A percentile compares a stretch with the other conserved stretches of the same genome.
Evolutionary conservation across 2,113 vertebrate genomes (phyloP).

Genomic region (Channa argus): DNA sequence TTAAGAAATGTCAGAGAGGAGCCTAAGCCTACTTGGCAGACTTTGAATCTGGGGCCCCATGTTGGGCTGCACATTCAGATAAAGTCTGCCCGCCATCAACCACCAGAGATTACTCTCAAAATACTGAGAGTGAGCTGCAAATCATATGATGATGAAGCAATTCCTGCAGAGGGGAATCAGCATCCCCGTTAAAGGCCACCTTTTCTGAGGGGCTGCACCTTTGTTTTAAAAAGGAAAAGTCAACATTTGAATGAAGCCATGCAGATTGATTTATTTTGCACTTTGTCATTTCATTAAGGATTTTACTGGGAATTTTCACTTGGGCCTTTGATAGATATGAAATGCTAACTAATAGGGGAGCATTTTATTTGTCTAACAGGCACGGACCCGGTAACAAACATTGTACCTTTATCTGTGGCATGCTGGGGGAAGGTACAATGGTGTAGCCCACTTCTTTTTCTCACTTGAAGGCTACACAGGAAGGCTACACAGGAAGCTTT

Average conservation of each 20-base stretch:
- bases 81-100: slow-evolving; percentile 45
- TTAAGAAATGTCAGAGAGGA: slow-evolving; percentile 50
- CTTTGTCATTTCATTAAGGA: neutral
- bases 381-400: slow-evolving; percentile 37
- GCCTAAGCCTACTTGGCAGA: slow-evolving; percentile 54
- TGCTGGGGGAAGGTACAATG: slow-evolving; percentile 6
- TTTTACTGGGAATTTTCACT: slow-evolving; percentile 1
- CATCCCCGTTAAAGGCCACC: slow-evolving; percentile 42
- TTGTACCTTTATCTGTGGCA: slow-evolving; percentile 15
- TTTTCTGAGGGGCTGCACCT: slow-evolving; percentile 30
- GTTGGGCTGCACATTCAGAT: slow-evolving; percentile 64
- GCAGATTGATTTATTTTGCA: slow-evolving; percentile 14
- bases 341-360: slow-evolving; percentile 11
- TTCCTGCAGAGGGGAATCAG: slow-evolving; percentile 61
- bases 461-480: slow-evolving; percentile 36
- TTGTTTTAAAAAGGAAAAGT: slow-evolving; percentile 44
- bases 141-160: slow-evolving; percentile 72
- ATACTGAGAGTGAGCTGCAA: slow-evolving; percentile 53
- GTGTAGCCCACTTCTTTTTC: slow-evolving; percentile 43
- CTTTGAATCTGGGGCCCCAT: slow-evolving; percentile 48
- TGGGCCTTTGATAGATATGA: neutral
- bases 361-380: slow-evolving; percentile 13
- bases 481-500: slow-evolving; percentile 18
- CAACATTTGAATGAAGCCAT: slow-evolving; percentile 30
- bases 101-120: slow-evolving; percentile 48